Evolutionary conservation across 2,113 vertebrate genomes (phyloP).

Genomic region (Hemichromis elongatus): DNA sequence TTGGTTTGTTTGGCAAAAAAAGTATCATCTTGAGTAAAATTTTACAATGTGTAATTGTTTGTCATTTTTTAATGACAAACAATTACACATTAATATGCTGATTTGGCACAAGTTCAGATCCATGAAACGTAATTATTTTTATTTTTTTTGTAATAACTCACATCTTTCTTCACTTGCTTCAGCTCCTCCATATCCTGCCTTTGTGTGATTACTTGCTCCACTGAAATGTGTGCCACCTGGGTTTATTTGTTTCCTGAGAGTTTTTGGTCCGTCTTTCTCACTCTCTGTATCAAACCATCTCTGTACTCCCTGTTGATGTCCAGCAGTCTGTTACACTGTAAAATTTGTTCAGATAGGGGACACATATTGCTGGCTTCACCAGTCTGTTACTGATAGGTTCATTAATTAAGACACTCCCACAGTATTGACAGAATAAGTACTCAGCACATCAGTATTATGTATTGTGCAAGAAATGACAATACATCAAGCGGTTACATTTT

Average conservation of each 20-base stretch:
- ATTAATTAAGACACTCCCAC: neutral
- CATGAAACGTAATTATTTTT: rapidly evolving
- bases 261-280: neutral
- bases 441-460: neutral
- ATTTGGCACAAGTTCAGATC: neutral
- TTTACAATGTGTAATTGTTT: neutral
- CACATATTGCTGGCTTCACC: neutral
- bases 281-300: neutral
- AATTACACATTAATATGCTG: neutral
- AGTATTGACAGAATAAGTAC: neutral
- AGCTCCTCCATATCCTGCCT: neutral
- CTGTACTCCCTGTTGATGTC: rapidly evolving
- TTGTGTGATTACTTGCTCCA: neutral
- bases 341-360: neutral
- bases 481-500: neutral
- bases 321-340: neutral
- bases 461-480: neutral
- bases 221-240: neutral
- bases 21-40: neutral
- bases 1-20: neutral
- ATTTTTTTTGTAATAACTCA: neutral
- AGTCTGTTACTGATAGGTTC: neutral
- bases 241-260: neutral
- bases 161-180: neutral
- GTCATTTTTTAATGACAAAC: neutral